Percentiles rank a stretch among this genome's conserved stretches.
Conservation (phyloP, 2,888 invertebrate species). For the Antitype chi region DNA sequence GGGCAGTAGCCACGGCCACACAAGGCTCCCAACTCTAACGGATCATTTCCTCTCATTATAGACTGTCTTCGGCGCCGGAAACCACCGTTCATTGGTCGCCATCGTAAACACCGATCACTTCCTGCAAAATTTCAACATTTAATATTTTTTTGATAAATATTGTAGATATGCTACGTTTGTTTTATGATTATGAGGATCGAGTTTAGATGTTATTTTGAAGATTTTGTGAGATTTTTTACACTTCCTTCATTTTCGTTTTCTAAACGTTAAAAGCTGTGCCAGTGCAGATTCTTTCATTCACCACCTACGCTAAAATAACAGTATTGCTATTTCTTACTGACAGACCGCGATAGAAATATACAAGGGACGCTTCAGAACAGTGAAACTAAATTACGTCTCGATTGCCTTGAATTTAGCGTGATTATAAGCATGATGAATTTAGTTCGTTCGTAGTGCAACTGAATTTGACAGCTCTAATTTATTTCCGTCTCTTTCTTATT, state of each 20-base stretch:
- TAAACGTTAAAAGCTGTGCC: neutral
- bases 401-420: too few species aligned
- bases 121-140: slow-evolving; percentile 74
- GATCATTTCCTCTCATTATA: slow-evolving; percentile 65
- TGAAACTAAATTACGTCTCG: too few species aligned
- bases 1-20: slow-evolving; percentile 45
- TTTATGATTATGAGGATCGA: slow-evolving; percentile 24
- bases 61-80: slow-evolving; percentile 79
- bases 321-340: too few species aligned
- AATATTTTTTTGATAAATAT: slow-evolving; percentile 55
- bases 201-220: slow-evolving; percentile 12
- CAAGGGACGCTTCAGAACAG: too few species aligned
- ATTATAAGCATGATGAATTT: too few species aligned
- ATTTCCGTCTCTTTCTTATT: too few species aligned
- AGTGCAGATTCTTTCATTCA: neutral
- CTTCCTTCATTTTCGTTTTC: neutral
- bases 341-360: too few species aligned
- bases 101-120: slow-evolving; percentile 81
- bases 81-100: slow-evolving; percentile 78
- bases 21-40: slow-evolving; percentile 61
- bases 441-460: too few species aligned
- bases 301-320: too few species aligned
- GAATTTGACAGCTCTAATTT: too few species aligned
- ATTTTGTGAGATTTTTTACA: neutral
- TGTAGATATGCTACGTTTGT: slow-evolving; percentile 15